Base-by-base conservation (phyloP, 1,140 invertebrate genomes). In the Bacillus rossius region DNA sequence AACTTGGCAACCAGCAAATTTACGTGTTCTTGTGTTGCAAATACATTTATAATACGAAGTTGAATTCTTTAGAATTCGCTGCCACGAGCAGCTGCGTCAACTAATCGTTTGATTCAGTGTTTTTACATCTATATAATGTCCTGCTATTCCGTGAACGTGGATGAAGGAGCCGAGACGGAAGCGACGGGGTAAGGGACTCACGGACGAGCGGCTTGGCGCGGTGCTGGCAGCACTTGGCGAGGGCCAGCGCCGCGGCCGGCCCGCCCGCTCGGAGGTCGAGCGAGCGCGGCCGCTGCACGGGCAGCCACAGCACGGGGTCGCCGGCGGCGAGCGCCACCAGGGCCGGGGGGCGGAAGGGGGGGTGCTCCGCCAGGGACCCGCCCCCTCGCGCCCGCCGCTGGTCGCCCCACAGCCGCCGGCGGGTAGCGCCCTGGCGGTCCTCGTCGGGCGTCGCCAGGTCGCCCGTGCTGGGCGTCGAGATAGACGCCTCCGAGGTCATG, bases 231-330 rank as follows among this genome's bases (percentile, higher is more conserved):
- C 51, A 53, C n/a, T 53, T 79, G 8, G 73, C 68, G 4, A 75
- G 67, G 40, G 76, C 74, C 20, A 42, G 38, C 29, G 53, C 40
- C 13, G 53, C 37, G 10, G 40, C 29, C 3, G 38, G 8, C 43
- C 20, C 8, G 17, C 10, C n/a, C 13, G 19, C 29, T 38, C 41
- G 51, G 8, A 85, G 75, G 70, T 84, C 84, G 3, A 86, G 75
- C 0, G 84, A 84, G n/a, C 79, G 77, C 1, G 84, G 84, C 42
- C 84, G 74, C 29, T 81, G 71, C 1, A 84, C 78, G 7, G 83
- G 76, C 16, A 83, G 79, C 82, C 83, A 84, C 40, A 83, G 65
- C 8, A 82, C 29, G 8, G 51, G 51, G 16, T 34, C 51, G n/a
- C 13, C 51, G 16, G n/a, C 7, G 8, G 34, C 51, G 5, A 38